Conservation (phyloP, 2,113 vertebrate genomes). For the Megaceryle maxima region DNA sequence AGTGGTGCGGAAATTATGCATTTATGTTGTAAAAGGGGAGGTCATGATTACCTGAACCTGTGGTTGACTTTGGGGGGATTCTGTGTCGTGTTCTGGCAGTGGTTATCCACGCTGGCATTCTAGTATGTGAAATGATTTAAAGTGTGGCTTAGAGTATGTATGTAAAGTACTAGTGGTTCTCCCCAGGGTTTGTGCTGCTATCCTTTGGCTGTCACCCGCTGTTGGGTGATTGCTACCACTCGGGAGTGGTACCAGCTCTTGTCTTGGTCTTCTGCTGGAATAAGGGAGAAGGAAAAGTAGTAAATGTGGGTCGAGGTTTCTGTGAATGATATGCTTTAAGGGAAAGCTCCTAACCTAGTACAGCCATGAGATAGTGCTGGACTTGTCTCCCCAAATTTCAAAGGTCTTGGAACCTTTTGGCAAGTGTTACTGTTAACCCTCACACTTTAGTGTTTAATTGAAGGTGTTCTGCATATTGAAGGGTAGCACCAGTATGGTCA, state of each 20-base stretch:
- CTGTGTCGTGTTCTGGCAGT: constrained; percentile 50
- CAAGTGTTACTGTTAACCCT: not conserved
- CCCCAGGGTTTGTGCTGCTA: not conserved
- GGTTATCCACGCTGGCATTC: constrained; percentile 30
- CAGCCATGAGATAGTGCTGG: too few species aligned
- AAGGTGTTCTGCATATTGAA: not conserved
- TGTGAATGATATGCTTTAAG: not conserved
- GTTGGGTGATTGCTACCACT: accelerated
- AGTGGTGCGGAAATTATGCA: constrained; percentile 61
- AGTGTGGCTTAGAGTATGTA: not conserved
- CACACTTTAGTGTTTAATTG: accelerated
- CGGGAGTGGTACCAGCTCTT: not conserved
- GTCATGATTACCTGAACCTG: constrained; percentile 62
- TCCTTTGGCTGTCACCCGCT: accelerated
- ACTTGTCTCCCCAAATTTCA: not conserved
- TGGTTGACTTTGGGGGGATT: constrained; percentile 53
- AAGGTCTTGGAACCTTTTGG: not conserved
- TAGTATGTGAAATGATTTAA: constrained; percentile 5
- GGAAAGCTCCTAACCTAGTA: not conserved
- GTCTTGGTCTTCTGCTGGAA: not conserved
- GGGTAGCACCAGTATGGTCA: accelerated
- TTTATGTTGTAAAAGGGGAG: constrained; percentile 51
- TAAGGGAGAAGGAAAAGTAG: not conserved
- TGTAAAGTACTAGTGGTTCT: not conserved
- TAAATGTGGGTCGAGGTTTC: not conserved